Conservation (phyloP, 2,113 vertebrate species). For the Paedocypris sp. region DNA sequence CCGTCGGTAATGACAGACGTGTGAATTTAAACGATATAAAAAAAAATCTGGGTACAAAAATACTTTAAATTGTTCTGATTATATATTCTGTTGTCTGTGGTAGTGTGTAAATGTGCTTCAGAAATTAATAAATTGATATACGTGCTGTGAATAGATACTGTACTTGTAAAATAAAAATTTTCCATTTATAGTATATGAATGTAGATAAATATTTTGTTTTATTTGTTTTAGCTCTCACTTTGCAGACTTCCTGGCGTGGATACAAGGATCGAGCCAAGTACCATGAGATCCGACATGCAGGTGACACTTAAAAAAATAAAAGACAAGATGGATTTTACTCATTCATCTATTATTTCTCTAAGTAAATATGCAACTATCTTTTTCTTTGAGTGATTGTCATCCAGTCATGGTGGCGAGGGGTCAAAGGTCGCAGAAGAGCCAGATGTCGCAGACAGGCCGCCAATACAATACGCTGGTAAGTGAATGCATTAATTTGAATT, state of each 20-base stretch:
- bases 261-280: conserved; percentile 84
- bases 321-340: no score
- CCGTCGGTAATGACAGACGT: conserved; percentile 67
- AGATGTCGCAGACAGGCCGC: conserved; percentile 76
- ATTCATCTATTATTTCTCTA: conserved; percentile 20
- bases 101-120: no score
- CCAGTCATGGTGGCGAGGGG: conserved; percentile 94
- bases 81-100: no score
- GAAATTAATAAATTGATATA: no score
- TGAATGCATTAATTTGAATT: not conserved
- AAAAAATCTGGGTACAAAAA: not conserved
- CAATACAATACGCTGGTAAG: conserved; percentile 65
- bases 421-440: conserved; percentile 78
- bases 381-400: conserved; percentile 72
- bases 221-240: conserved; percentile 64
- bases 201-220: no score
- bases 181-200: no score
- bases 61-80: no score
- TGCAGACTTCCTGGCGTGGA: conserved; percentile 87
- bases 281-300: conserved; percentile 75
- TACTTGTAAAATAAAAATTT: no score
- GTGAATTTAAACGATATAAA: not conserved
- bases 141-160: no score
- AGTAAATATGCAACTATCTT: no score
- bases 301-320: conserved; percentile 46